Base-by-base conservation (phyloP, 2,797 vertebrate genomes). In the Myotis vivesi region DNA sequence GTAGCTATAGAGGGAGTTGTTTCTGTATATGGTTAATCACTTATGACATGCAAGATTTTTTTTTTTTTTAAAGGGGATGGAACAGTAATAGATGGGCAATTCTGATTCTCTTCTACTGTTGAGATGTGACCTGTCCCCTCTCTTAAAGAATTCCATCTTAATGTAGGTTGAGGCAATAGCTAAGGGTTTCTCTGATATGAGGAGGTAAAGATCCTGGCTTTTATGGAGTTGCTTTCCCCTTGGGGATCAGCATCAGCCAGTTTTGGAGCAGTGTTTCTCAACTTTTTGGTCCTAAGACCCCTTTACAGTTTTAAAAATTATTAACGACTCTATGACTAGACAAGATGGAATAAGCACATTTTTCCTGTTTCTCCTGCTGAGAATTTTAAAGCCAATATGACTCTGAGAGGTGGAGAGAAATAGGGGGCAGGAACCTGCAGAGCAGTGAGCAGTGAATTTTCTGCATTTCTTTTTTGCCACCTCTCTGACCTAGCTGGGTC, bases 191-290 rank as follows among this genome's bases (percentile, higher is more conserved):
- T 66, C 46, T 53, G 68, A 38, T 25, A 8, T 25, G 23, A 44
- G 36, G 30, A 46, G 41, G 33, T 41, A 13, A 17, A 64, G 69
- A 33, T 4, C 44, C 30, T 57, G 36, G 28, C 1, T n/a, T 41
- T 69, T 6, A 20, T 11, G 19, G 30, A 11, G 4, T 36, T 4
- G 0, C 2, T 41, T 15, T 87, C n/a, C 46, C 49, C 23, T 41
- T 55, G 2, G 23, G n/a, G 9, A 11, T 19, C 68, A 49, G 11
- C 25, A 0, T 30, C 2, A 6, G 17, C 28, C 12, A 2, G 23
- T 16, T 53, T 3, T 13, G 57, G 28, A 76, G 41, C 55, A 25
- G 33, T 6, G 0, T 51, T 41, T 46, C 33, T 36, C 72, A 19
- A 22, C 16, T 19, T 36, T 59, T 36, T 80, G 44, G 46, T 30